These are phyloP conservation scores for Tenrec ecaudatus DNA, from an alignment of 2,113 vertebrate species.

Conservation along the genomic window DNA sequence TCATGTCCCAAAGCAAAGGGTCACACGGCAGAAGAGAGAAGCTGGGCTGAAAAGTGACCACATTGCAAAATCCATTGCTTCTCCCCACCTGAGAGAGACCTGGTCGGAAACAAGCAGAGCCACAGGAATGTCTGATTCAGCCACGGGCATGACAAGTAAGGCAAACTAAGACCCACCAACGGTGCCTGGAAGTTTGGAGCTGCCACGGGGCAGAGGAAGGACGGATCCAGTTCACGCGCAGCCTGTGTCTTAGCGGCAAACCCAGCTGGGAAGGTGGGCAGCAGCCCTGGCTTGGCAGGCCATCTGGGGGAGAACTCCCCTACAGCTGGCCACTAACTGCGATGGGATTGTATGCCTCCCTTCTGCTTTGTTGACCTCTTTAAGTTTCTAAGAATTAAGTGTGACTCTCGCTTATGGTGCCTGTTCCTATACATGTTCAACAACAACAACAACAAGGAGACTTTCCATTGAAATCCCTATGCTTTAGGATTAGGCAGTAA, in stretches of 20 bases:
- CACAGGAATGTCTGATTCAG: neutral
- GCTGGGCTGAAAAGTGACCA: neutral
- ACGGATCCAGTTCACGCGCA: neutral
- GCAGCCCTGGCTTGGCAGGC: neutral
- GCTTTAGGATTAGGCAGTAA: conserved; percentile 48
- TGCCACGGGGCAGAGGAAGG: too few species aligned
- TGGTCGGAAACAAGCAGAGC: conserved; percentile 3
- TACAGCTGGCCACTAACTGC: neutral
- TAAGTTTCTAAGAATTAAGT: neutral
- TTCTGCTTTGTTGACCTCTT: neutral
- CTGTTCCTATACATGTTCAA: neutral
- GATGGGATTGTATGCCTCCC: neutral
- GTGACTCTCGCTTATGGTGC: neutral
- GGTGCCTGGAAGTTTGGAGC: neutral
- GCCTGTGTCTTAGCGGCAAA: too few species aligned
- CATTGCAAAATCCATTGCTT: neutral
- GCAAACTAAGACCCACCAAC: neutral
- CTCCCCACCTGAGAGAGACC: neutral
- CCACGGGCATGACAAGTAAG: neutral
- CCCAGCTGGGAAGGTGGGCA: fast-evolving
- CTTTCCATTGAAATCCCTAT: conserved; percentile 21
- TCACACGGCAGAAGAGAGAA: neutral
- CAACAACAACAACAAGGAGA: neutral
- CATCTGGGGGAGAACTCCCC: neutral
- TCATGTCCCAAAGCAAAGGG: neutral